phyloP scores from a whole-genome alignment of 2,113 vertebrate species.

The Sorex fumeus region DNA sequence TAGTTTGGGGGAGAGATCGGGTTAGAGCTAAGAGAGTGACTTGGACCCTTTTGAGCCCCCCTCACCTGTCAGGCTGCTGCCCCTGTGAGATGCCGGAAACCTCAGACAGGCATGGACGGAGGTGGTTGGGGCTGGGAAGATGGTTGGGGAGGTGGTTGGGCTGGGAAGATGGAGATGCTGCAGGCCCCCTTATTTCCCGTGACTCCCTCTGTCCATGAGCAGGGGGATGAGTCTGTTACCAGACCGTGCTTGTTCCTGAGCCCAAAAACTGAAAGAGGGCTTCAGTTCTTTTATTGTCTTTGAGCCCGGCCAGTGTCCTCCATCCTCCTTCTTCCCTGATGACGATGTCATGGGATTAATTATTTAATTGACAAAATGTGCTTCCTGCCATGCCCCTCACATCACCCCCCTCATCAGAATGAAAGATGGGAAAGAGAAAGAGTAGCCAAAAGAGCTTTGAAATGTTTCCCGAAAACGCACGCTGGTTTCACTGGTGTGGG shows the following conservation, averaged over 20 bases:
- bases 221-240: not conserved
- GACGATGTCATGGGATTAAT: slow-evolving; percentile 76
- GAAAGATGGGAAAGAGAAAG: slow-evolving; percentile 76
- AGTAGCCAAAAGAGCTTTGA: slow-evolving; percentile 67
- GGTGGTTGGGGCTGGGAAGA: too few relatives aligned
- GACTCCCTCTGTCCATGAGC: not conserved
- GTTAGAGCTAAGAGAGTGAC: too few relatives aligned
- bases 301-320: slow-evolving; percentile 78
- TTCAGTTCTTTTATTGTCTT: slow-evolving; percentile 70
- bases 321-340: slow-evolving; percentile 60
- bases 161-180: not conserved
- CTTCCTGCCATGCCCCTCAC: slow-evolving; percentile 79
- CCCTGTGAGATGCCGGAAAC: too few relatives aligned
- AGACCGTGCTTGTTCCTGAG: not conserved
- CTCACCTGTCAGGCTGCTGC: too few relatives aligned
- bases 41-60: too few relatives aligned
- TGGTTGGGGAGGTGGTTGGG: too few relatives aligned
- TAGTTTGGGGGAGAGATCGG: too few relatives aligned
- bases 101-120: too few relatives aligned
- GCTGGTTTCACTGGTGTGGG: not conserved
- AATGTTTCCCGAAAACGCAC: slow-evolving; percentile 56
- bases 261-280: not conserved
- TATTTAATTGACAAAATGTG: slow-evolving; percentile 82
- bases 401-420: slow-evolving; percentile 79
- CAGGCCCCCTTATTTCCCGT: not conserved